Base-by-base conservation (phyloP, 2,113 vertebrate species). In the Nansenia antarctica region DNA sequence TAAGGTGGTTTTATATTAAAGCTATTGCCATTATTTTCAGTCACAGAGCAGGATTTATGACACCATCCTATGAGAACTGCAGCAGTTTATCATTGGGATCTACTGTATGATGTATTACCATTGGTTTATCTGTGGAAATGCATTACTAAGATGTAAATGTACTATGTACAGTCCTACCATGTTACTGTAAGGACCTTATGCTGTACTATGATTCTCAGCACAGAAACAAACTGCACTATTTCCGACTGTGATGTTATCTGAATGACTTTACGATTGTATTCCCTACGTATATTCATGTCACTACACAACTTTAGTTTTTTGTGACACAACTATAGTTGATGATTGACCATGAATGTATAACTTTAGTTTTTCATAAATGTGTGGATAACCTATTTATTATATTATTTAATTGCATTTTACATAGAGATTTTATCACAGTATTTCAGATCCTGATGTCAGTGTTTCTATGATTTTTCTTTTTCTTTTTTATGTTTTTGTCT, bases 1-100 rank as follows among this genome's bases (percentile, higher is more conserved):
- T 52, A 30, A 42, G 34, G 18, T 60, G 18, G 83, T 76, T 82
- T 82, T 85, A 79, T 34, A 54, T 79, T 77, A 79, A 82, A 80
- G 73, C 79, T 70, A 15, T 12, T 2, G 60, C 45, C 6, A 2
- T 32, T 26, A 34, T 49, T 31, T 18, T 30, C 45, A 20, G 49
- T 24, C 20, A 52, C n/a, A n/a, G 18, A 20, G 2, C 24, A 49
- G 62, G 26, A 49, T 5, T 3, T n/a, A 47, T 42, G 8, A n/a
- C 42, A 52, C 1, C 11, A 39, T 74, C 30, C 7, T 29, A 22
- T 5, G 7, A 42, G 11, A 29, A 64, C 26, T 59, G 39, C 22
- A 65, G 18, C 47, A 52, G 68, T 62, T 52, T 31, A 34, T 37
- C 1, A 24, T 9, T 47, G 20, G 37, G 30, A 29, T 49, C 15